Conservation (phyloP, 2,888 invertebrate genomes). For the Tetramorium bicarinatum region DNA sequence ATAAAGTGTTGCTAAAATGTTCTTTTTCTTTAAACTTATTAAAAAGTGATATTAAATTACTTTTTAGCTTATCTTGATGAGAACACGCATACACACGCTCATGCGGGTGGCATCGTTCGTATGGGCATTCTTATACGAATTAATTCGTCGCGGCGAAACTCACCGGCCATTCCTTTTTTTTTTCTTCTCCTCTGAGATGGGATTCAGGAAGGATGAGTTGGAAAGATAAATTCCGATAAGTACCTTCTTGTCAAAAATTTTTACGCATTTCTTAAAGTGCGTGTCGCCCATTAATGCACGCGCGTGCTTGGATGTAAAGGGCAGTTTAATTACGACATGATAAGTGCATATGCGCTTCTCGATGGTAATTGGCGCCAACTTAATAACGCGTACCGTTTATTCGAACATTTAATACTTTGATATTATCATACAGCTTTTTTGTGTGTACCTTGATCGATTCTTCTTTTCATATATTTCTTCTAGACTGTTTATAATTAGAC, state of each 20-base stretch:
- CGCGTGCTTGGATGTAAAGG: slow-evolving; percentile 4
- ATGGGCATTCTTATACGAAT: neutral
- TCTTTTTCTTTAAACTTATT: neutral
- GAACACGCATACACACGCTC: neutral
- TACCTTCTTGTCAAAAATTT: slow-evolving; percentile 21
- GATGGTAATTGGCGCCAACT: slow-evolving; percentile 11
- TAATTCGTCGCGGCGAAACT: slow-evolving; percentile 24
- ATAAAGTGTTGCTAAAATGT: neutral
- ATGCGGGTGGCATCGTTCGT: neutral
- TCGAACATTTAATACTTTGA: neutral
- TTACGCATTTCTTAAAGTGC: slow-evolving; percentile 28
- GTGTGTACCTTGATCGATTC: neutral
- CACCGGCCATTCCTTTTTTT: neutral
- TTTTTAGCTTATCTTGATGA: neutral
- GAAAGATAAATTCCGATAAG: slow-evolving; percentile 50
- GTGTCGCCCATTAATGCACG: slow-evolving; percentile 21
- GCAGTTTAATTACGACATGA: slow-evolving; percentile 42
- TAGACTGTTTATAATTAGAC: neutral
- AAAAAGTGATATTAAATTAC: slow-evolving; percentile 3
- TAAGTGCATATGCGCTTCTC: slow-evolving; percentile 12
- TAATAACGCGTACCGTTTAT: slow-evolving; percentile 32
- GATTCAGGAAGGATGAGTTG: slow-evolving; percentile 29
- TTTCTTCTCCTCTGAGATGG: neutral
- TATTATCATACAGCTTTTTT: neutral
- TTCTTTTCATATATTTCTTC: neutral